Conservation (phyloP, 2,797 vertebrate species). For the Peromyscus eremicus region DNA sequence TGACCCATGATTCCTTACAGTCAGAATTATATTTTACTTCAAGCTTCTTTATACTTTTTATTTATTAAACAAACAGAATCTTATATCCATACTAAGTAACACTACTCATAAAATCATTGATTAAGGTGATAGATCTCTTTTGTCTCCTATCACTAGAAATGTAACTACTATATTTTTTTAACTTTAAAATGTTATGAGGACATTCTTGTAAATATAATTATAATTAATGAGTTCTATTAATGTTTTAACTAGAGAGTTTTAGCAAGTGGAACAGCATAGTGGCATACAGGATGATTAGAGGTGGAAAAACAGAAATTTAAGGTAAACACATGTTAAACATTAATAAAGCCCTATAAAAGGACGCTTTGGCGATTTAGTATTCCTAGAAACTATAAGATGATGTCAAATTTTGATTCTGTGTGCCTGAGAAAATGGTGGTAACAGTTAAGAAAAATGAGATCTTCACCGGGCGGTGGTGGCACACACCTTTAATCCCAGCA, state of each 20-base stretch:
- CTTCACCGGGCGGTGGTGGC: no score
- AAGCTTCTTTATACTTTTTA: neutral
- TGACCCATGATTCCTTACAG: neutral
- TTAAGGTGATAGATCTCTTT: neutral
- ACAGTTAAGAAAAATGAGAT: neutral
- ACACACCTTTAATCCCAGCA: no score
- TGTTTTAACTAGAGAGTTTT: slow-evolving; percentile 37
- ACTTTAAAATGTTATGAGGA: neutral
- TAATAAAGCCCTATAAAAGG: neutral
- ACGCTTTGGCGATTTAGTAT: neutral
- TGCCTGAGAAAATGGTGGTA: neutral
- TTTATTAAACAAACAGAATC: neutral
- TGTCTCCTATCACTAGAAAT: neutral
- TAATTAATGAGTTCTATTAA: neutral
- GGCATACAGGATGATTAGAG: neutral
- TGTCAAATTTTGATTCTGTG: neutral
- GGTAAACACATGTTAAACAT: neutral
- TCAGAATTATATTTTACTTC: neutral
- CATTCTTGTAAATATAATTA: neutral
- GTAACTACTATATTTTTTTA: neutral
- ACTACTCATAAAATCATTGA: neutral
- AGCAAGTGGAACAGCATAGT: neutral
- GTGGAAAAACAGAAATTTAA: slow-evolving; percentile 18
- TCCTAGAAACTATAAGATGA: neutral
- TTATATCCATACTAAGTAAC: neutral